Base-by-base conservation (phyloP, 2,113 vertebrate species). In the Columba livia region DNA sequence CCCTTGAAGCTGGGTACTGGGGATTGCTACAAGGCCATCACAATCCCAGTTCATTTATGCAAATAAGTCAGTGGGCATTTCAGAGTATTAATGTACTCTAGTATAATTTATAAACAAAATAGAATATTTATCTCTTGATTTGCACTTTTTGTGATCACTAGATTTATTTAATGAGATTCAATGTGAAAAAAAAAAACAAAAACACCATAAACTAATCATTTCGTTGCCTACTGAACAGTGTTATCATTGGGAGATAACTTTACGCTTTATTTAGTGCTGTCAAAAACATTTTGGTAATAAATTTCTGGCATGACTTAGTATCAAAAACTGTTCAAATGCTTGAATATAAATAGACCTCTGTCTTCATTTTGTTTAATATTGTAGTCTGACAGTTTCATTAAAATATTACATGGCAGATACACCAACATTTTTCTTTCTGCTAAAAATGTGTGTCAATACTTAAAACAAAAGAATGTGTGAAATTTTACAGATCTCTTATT, bases 121-220 rank as follows among this genome's bases (percentile, higher is more conserved):
- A 74, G 38, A 58, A 75, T 20, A 56, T 66, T 29, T 65, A 38
- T 32, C 11, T 70, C 13, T 57, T 70, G 26, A 18, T 79, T 71
- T 94, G 2, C 12, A 66, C 0, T 0, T 66, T 67, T 70, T 62
- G 8, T 64, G 36, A 21, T 6, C 3, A 16, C 79, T 77, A 56
- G 3, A 4, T 80, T 60, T 60, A 89, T 77, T 77, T 64, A 47
- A 62, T 62, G 47, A 51, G 12, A 56, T 60, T 84, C 0, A n/a
- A 6, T 50, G 11, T 25, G 17, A 25, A 53, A 61, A 54, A 53
- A 50, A 25, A 10, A 40, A 40, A 40, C 8, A 40, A 40, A 40
- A 40, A 11, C 38, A 38, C 38, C 2, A 48, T 3, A 42, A 57
- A 48, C 2, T 0, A 1, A 56, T 56, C 32, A 11, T 65, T 15